Evolutionary conservation across 1,140 invertebrate genomes (phyloP), one percentile per base, ranked within the genome.

Genomic region (Penaeus chinensis): DNA sequence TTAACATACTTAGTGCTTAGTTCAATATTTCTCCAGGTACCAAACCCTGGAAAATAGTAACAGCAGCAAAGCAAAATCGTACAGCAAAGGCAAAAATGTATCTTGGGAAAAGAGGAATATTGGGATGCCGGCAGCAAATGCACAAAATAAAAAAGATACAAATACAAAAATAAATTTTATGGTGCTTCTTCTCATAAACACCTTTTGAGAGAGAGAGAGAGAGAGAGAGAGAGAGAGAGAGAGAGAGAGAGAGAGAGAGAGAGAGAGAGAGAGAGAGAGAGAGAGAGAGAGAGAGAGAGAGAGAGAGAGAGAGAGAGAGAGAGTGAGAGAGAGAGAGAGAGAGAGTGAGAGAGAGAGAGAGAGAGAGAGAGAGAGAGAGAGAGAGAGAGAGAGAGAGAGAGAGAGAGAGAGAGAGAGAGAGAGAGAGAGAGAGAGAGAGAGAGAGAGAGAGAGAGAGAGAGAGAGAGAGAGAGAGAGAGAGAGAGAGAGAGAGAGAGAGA

Each of bases 181-280:
- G 16, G 54, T 54, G 54, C 0, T 54, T 54, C 1, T 54, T 54
- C 7, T 54, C 10, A 54, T 54, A 54, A 16, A 54, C 54, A 54
- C 54, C 10, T 54, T 47, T 54, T 54, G 54, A 79, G 77, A 22
- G 13, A 20, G 20, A 37, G 20, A 10, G 0, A 19, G 24, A 77
- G 10, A 27, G 10, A 22, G 80, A 65, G 8, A 54, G 24, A 42
- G 65, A 5, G 24, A 61, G 62, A 69, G 76, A 78, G 76, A 78
- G 76, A 78, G 76, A 78, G 76, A 78, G 37, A 78, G 37, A 78
- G 37, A 78, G 76, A 78, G 76, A 37, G 76, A 78, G 79, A 24
- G 22, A 61, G 61, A 32, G 60, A 61, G 19, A 27, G 20, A 13
- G 74, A 32, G 37, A 42, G 22, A 22, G 37, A 77, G n/a, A 77